Conservation (phyloP, 1,140 invertebrate genomes). For the Polyergus mexicanus region DNA sequence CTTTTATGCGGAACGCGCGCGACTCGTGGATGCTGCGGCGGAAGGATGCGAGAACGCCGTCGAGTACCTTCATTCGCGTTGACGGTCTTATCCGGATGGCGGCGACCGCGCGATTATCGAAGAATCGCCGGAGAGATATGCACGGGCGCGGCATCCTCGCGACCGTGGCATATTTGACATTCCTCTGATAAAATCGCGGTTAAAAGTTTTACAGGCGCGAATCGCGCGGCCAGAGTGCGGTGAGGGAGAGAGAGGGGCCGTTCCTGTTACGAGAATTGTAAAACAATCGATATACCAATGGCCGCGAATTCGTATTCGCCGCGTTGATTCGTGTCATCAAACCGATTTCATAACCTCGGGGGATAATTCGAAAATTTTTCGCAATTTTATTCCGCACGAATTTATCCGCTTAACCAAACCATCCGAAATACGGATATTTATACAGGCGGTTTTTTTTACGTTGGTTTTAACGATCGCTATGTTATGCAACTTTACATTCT, state of each 20-base stretch:
- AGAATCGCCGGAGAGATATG: neutral
- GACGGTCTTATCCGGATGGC: slow-evolving; percentile 8
- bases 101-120: slow-evolving; percentile 1
- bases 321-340: slow-evolving; percentile 33
- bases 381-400: slow-evolving; percentile 7
- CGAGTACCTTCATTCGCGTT: slow-evolving; percentile 4
- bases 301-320: slow-evolving; percentile 25
- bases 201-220: neutral
- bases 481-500: slow-evolving; percentile 14
- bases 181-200: slow-evolving; percentile 23
- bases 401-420: neutral
- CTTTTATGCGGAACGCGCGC: slow-evolving; percentile 43
- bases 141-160: neutral
- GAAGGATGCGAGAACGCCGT: neutral
- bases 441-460: neutral
- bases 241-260: neutral
- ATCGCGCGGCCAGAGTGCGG: neutral
- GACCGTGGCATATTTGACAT: slow-evolving; percentile 10
- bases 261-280: slow-evolving; percentile 16
- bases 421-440: neutral
- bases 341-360: slow-evolving; percentile 39
- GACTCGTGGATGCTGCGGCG: slow-evolving; percentile 28
- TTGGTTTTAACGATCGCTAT: slow-evolving; percentile 42
- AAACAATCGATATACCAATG: slow-evolving; percentile 47
- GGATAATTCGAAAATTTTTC: slow-evolving; percentile 33